Base-by-base conservation (phyloP, 2,113 vertebrate genomes). In the Triplophysa dalaica region DNA sequence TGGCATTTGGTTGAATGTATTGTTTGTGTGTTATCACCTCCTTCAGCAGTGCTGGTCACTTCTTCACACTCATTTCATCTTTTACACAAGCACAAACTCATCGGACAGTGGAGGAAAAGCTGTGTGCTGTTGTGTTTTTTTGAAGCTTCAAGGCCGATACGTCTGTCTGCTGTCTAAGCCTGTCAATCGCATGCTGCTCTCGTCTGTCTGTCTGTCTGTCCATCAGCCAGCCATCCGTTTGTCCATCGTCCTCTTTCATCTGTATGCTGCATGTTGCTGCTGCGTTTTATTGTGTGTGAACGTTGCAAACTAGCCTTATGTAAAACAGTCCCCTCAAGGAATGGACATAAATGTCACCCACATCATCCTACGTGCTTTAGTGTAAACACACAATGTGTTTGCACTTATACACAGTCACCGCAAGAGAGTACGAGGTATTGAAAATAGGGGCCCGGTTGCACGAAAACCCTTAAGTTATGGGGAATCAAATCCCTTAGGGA, bases 81-180 rank as follows among this genome's bases (percentile, higher is more conserved):
- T 48, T n/a, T 11, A 48, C 41, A 21, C 60, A 48, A 19, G 3
- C 33, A 14, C 14, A 0, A 16, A n/a, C 9, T 58, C 45, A 26
- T 54, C 0, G 3, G 29, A 8, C 22, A 60, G 29, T 21, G 64
- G 64, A 67, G 45, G 63, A 45, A 43, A 67, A 56, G 77, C 80
- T 86, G 65, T 85, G 82, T 68, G 60, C 85, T 43, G 76, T 78
- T 87, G 81, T 77, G 68, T 67, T 67, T 45, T 33, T 84, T 84
- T 81, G 80, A 79, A 12, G 86, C 89, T 88, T 85, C 79, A 82
- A 87, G 90, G 83, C 87, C 56, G 79, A 85, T 69, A 84, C 87
- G 89, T 91, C 89, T 90, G 82, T 89, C 82, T 8, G 78, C 82
- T 83, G 77, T 85, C 81, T 85, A 80, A 79, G 86, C 83, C 77